Percentiles rank a stretch among this genome's conserved stretches.
These are phyloP conservation scores for Spodoptera littoralis DNA, from an alignment of 2,888 invertebrate genomes.

Conservation along the genomic window DNA sequence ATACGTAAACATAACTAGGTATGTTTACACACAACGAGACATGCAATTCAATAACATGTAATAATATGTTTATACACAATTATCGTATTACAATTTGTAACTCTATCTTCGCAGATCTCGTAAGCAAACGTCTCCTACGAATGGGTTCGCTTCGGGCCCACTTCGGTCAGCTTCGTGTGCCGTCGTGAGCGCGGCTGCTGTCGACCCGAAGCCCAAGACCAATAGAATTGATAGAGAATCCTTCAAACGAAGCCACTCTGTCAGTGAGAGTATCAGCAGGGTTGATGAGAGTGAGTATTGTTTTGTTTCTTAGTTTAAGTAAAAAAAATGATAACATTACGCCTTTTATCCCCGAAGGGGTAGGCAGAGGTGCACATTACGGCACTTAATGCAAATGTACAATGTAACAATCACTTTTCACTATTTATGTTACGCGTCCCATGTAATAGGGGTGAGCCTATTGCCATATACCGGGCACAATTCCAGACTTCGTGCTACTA, in stretches of 20 bases:
- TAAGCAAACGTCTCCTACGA: conserved; percentile 80
- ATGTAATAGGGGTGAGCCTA: too few species aligned
- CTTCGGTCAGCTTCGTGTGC: conserved; percentile 84
- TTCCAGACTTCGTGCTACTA: too few species aligned
- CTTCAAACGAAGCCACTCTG: conserved; percentile 84
- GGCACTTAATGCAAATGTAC: too few species aligned
- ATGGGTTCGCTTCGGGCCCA: conserved; percentile 80
- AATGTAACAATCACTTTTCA: too few species aligned
- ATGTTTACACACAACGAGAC: too few species aligned
- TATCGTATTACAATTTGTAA: conserved; percentile 13
- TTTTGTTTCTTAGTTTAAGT: background rate
- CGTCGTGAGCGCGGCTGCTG: conserved; percentile 77
- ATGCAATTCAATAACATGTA: too few species aligned
- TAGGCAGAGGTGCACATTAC: too few species aligned
- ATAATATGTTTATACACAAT: background rate
- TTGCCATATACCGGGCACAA: too few species aligned
- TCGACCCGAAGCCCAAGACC: conserved; percentile 70
- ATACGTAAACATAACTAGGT: too few species aligned
- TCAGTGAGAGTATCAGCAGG: conserved; percentile 84
- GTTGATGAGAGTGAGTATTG: conserved; percentile 80
- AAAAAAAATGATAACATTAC: too few species aligned
- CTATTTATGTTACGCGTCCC: too few species aligned
- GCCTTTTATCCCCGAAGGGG: too few species aligned
- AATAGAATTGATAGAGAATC: conserved; percentile 74
- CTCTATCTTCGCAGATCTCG: conserved; percentile 74